These are phyloP conservation scores for Aldrovandia affinis DNA, from an alignment of 2,797 vertebrate genomes.

Conservation along the genomic window DNA sequence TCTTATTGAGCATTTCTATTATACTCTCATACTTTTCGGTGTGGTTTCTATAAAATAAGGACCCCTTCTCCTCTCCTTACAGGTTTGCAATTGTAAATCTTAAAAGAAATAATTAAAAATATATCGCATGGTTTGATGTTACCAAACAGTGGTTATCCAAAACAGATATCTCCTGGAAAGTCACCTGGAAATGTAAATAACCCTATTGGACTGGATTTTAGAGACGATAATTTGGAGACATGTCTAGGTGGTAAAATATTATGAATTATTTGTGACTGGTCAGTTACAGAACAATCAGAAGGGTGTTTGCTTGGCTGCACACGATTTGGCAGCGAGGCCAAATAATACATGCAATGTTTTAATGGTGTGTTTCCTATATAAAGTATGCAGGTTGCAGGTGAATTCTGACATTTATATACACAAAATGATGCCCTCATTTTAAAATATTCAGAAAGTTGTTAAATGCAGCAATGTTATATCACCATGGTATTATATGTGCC, in stretches of 20 bases:
- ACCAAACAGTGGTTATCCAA: background rate
- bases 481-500: background rate
- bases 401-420: background rate
- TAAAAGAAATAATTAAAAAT: no score
- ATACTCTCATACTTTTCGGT: no score
- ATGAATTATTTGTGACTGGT: no score
- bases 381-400: background rate
- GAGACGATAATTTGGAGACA: background rate
- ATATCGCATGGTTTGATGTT: background rate
- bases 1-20: no score
- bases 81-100: no score
- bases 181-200: background rate
- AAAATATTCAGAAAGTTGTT: background rate
- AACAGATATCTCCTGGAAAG: background rate
- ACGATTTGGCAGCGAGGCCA: background rate
- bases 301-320: no score
- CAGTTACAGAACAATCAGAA: no score
- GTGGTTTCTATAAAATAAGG: no score
- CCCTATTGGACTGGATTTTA: background rate
- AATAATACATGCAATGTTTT: background rate
- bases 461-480: background rate
- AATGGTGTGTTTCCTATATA: background rate
- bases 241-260: background rate
- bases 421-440: background rate
- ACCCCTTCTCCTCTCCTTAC: no score